Evolutionary conservation across 2,888 invertebrate species (phyloP).

Genomic region (Meloe dianella): DNA sequence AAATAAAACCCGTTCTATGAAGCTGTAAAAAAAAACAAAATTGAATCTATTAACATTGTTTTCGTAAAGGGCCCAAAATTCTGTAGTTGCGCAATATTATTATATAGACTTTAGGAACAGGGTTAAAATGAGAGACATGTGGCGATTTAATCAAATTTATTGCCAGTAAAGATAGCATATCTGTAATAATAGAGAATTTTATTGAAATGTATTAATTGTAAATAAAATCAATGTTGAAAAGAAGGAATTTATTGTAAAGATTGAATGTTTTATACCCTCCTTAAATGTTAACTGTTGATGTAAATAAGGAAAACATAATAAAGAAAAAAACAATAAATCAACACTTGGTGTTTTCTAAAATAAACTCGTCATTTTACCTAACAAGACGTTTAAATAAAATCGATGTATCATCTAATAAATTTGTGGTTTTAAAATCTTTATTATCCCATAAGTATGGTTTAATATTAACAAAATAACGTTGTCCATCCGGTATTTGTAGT

Average conservation of each 20-base stretch:
- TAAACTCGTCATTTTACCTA: constrained; percentile 35
- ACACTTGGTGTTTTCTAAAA: constrained; percentile 20
- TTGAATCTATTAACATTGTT: neutral
- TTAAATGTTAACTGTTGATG: constrained; percentile 42
- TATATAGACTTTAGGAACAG: constrained; percentile 17
- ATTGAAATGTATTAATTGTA: constrained; percentile 27
- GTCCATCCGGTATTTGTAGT: constrained; percentile 61
- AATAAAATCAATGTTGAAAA: constrained; percentile 36
- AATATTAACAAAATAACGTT: constrained; percentile 63
- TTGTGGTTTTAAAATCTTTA: constrained; percentile 35
- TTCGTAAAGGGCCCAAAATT: neutral
- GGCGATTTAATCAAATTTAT: constrained; percentile 18
- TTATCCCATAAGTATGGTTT: constrained; percentile 50
- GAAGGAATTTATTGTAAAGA: constrained; percentile 35
- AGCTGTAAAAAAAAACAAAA: too few relatives aligned
- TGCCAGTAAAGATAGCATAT: constrained; percentile 16
- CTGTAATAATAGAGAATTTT: constrained; percentile 12
- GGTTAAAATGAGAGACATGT: constrained; percentile 20
- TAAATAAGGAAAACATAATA: constrained; percentile 31
- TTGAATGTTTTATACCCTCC: constrained; percentile 51
- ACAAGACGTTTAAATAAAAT: constrained; percentile 53
- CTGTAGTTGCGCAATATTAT: neutral
- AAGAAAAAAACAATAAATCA: constrained; percentile 17
- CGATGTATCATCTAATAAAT: constrained; percentile 34
- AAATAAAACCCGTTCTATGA: too few relatives aligned